A percentile compares a stretch with the other conserved stretches of the same genome.
Conservation (phyloP, 2,113 vertebrate species). For the Rhynchomys soricoides region DNA sequence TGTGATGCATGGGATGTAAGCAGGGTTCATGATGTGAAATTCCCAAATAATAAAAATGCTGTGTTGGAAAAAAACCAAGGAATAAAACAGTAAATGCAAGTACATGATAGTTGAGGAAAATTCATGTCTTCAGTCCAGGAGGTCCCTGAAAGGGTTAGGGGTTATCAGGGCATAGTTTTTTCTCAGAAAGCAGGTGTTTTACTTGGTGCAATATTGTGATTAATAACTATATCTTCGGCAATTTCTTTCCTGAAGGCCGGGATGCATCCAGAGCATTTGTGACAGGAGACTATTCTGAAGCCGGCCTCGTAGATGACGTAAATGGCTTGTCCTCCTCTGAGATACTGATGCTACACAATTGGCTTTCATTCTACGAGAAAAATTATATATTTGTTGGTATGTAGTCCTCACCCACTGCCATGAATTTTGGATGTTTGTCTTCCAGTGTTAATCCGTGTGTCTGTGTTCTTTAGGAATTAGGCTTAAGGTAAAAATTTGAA, state of each 20-base stretch:
- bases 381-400: constrained; percentile 90
- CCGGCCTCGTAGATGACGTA: constrained; percentile 91
- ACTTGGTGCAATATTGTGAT: background rate
- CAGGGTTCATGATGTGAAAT: background rate
- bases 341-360: constrained; percentile 89
- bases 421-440: background rate
- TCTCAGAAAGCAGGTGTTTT: background rate
- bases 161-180: background rate
- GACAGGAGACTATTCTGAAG: constrained; percentile 92
- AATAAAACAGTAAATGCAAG: background rate
- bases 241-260: constrained; percentile 85
- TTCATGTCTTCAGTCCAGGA: background rate
- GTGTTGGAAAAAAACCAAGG: background rate
- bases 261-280: constrained; percentile 93
- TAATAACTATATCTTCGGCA: background rate
- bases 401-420: constrained; percentile 45
- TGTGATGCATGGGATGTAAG: background rate
- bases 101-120: background rate
- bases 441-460: background rate
- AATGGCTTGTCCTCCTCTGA: constrained; percentile 87
- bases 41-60: background rate
- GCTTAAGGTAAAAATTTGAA: constrained; percentile 32
- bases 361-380: constrained; percentile 92
- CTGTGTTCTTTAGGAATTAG: background rate
- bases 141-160: background rate